Evolutionary conservation across 37 sponge, comb jelly and placozoan genomes (phyloP).

Genomic region (Crambe crambe): DNA sequence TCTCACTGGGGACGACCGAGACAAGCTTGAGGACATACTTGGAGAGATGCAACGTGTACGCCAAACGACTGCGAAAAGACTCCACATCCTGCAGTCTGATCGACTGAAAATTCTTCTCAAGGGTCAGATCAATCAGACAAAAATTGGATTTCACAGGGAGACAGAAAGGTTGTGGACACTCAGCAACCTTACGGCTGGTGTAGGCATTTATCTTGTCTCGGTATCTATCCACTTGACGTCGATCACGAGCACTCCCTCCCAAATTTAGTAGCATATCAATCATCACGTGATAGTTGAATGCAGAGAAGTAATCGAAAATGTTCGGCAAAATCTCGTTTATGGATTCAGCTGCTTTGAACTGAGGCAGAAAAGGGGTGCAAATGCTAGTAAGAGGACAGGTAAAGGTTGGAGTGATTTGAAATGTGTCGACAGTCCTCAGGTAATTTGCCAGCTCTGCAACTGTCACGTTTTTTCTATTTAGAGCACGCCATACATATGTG

Average conservation of each 20-base stretch:
- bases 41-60: background rate
- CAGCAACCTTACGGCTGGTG: background rate
- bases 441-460: background rate
- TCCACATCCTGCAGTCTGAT: background rate
- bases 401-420: background rate
- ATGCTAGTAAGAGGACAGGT: background rate
- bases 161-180: background rate
- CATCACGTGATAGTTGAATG: constrained; percentile 1
- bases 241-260: background rate
- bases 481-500: background rate
- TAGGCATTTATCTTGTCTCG: background rate
- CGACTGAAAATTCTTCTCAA: background rate
- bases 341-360: background rate
- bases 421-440: background rate
- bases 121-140: background rate
- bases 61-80: background rate
- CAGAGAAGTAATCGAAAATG: background rate
- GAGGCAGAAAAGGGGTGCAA: background rate
- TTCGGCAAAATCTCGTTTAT: background rate
- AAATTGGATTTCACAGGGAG: background rate
- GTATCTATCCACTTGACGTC: background rate
- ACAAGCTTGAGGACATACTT: background rate
- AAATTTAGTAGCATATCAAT: background rate
- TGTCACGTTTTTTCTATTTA: background rate
- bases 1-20: background rate